Evolutionary conservation across 37 sponge, comb jelly and placozoan genomes (phyloP), one percentile per base, ranked within the genome.

Genomic region (Cladorhizidae sp.): DNA sequence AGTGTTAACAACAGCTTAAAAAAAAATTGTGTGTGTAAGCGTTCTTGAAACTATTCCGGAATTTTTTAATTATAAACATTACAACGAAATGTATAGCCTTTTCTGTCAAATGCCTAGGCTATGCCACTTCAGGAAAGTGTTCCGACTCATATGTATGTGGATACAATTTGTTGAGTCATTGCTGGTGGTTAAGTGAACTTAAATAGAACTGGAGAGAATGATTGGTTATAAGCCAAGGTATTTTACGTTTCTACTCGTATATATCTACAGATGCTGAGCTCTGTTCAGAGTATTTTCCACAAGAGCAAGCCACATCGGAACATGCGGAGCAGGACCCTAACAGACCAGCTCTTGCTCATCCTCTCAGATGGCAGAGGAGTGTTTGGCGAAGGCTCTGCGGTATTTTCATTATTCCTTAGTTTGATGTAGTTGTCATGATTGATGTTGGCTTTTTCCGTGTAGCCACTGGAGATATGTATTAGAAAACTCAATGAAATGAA

Each of bases 321-420:
- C 15, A 36, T 26, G 21, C 41, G 52, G 23, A 63, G 45, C 45
- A 41, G 57, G 0, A 42, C 37, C 35, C 72, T 70, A 23, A 76
- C 76, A 14, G 81, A 80, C 39, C 97, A 93, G 83, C 79, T 98
- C 39, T 56, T 98, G 80, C 57, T 98, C 18, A 82, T 98, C 9
- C 69, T 98, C 31, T 96, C 96, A 38, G 99, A 98, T 89, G 99
- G 99, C 12, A 86, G 99, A 69, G 99, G 99, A 15, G 86, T 95
- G 32, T 95, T 95, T 83, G 86, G 79, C 18, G 94, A 94, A 57
- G 97, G 97, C 28, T 70, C 75, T 50, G 67, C 54, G 79, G 95
- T 95, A 49, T 5, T 72, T 54, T 20, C 37, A 65, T 74, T 25
- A 37, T 21, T 11, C 28, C 56, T 50, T 25, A 42, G 33, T 18